Base-by-base conservation (phyloP, 2,113 vertebrate genomes). In the Dromas ardeola region DNA sequence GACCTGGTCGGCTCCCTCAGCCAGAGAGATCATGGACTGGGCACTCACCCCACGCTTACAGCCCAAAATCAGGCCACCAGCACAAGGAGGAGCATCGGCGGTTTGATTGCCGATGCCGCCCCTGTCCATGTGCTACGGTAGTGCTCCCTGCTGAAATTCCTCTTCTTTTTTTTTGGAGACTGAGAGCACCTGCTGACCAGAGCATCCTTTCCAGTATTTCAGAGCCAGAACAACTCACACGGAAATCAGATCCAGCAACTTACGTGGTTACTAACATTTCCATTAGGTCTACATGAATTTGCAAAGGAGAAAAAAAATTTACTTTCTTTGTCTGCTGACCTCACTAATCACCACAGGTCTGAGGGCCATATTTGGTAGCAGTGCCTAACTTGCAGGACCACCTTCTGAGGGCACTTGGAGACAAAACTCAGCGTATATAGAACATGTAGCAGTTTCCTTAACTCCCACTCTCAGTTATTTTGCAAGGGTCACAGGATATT, bases 21-120 rank as follows among this genome's bases (percentile, higher is more conserved):
- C 32, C 11, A 2, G 43, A 40, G 30, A 40, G 47, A 21, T 15
- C 0, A 0, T 15, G 38, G 7, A 27, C 3, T 32, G n/a, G 67
- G 61, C 45, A 88, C 36, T 42, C 6, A 50, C 32, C 18, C 11
- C 12, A 6, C 0, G 0, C 30, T 34, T 40, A 52, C 38, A 45
- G 47, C 36, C 38, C 1, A 0, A 52, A 82, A 83, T 56, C 50
- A 93, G 66, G 88, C 52, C 43, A 63, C 26, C 49, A 40, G 53
- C 56, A 49, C 10, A 21, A 67, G 26, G 11, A 53, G 3, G 1
- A 79, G 42, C 15, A 23, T 36, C 1, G 1, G 22, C 4, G 7
- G 36, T 40, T 40, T 45, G 70, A 61, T 1, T 5, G 5, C 56
- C 30, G 13, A 30, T 53, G 58, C 38, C 26, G 74, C 4, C 45